Evolutionary conservation across 2,113 vertebrate genomes (phyloP).

Genomic region (Phoenicopterus ruber): DNA sequence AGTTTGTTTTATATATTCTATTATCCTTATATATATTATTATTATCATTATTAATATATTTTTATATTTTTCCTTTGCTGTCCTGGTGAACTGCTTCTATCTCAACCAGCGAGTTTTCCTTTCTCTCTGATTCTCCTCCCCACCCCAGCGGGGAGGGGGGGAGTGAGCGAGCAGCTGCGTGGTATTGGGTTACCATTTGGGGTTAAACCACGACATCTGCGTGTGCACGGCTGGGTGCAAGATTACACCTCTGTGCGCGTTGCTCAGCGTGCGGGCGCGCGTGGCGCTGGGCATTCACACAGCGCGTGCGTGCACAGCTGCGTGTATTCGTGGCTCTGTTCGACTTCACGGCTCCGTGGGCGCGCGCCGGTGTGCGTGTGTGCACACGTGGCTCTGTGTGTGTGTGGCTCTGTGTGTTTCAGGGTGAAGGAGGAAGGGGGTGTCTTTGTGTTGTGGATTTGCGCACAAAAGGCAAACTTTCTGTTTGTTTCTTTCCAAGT

Average conservation of each 20-base stretch:
- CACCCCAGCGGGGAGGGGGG: no score
- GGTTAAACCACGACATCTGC: no score
- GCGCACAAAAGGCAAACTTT: not conserved
- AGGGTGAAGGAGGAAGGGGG: not conserved
- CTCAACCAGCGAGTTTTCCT: no score
- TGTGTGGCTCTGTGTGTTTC: not conserved
- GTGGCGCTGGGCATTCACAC: fast-evolving
- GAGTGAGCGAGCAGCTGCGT: no score
- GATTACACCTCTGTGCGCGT: fast-evolving
- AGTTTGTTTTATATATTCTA: no score
- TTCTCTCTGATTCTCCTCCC: no score
- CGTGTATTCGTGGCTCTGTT: fast-evolving
- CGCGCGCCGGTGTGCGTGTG: fast-evolving
- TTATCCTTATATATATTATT: no score
- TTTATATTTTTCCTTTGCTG: no score
- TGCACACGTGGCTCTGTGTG: fast-evolving
- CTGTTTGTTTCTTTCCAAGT: not conserved
- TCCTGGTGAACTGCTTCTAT: no score
- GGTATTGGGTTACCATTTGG: no score
- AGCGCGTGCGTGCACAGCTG: fast-evolving
- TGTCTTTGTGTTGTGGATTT: not conserved
- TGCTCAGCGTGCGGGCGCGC: fast-evolving
- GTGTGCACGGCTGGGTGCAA: not conserved
- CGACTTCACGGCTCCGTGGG: fast-evolving
- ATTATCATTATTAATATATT: no score